Base-by-base conservation (phyloP, 2,113 vertebrate genomes). In the Plectropomus leopardus region DNA sequence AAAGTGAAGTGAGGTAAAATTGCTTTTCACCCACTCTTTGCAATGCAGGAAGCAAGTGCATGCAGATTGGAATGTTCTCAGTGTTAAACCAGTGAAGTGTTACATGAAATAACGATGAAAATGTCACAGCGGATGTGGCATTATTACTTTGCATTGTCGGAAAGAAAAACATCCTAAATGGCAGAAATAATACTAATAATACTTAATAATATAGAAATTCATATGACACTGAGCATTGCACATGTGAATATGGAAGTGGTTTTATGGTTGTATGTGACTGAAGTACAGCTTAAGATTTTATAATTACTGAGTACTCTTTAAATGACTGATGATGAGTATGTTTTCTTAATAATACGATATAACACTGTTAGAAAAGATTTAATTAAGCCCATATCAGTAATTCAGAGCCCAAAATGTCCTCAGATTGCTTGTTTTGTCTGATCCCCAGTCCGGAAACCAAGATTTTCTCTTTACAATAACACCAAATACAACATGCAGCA, bases 11-110 rank as follows among this genome's bases (percentile, higher is more conserved):
- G 19, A 48, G 47, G 42, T 72, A 17, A 68, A 86, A 86, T 71
- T 76, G 60, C 67, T 69, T 83, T 74, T 76, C 26, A 60, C 61
- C 42, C 53, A 61, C 44, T 48, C 24, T 72, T 65, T 55, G 77
- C 34, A 44, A 72, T 36, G 48, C 32, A 54, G 21, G 40, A 57
- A 82, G 66, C 61, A 36, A 82, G 63, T 36, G 63, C 15, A 11
- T 45, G 23, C 53, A 70, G 76, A 72, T 69, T 16, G 51, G 51
- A 28, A 64, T 71, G 45, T 80, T 82, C 77, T 69, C 55, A n/a
- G 61, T 26, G n/a, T 48, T 74, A 78, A 86, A 58, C 16, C 30
- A 55, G 4, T 74, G 66, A 82, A 67, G 77, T 71, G 80, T 74
- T 66, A 72, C 72, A 63, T 78, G 58, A 60, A 89, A 68, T 75